Base-by-base conservation (phyloP, 2,797 vertebrate species). In the Trachurus trachurus region DNA sequence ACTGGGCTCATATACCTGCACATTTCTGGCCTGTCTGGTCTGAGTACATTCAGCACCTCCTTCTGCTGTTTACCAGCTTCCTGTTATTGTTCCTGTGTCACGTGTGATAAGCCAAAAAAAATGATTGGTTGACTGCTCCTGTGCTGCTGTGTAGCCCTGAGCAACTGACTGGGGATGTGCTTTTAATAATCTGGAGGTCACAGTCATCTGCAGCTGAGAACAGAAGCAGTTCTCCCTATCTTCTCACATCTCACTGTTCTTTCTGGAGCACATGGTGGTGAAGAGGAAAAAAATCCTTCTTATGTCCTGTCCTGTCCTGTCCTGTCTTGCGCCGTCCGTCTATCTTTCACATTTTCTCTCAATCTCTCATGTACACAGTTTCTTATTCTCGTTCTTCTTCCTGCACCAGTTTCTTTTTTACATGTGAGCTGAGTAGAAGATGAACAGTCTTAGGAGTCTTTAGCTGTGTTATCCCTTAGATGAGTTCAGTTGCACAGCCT, bases 131-230 rank as follows among this genome's bases (percentile, higher is more conserved):
- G 50, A 17, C 31, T 67, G 47, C 61, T 37, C 58, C 64, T 21
- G 42, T 44, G 53, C 74, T 50, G 58, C 66, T 59, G 19, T 58
- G 47, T n/a, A 19, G 50, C 74, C 68, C 74, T 9, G 45, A 68
- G 26, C 11, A 31, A 47, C 60, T 7, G 53, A 60, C 19, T 40
- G 70, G 73, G 57, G 67, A 83, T 79, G 69, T 71, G 73, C 76
- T 86, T 85, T 83, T 86, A 76, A 88, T 76, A 73, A 79, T 50
- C 52, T 83, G 74, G 62, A 74, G 79, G 83, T 86, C 66, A 62
- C 68, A 17, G 47, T 71, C 37, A 71, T 78, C 64, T 72, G 57
- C 64, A 31, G 63, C 64, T 34, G 60, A 50, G 39, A 80, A 78
- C 56, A 71, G 75, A 50, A 57, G 17, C 53, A 66, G 8, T 5